phyloP scores from a whole-genome alignment of 2,888 invertebrate genomes.

The Sicus ferrugineus region DNA sequence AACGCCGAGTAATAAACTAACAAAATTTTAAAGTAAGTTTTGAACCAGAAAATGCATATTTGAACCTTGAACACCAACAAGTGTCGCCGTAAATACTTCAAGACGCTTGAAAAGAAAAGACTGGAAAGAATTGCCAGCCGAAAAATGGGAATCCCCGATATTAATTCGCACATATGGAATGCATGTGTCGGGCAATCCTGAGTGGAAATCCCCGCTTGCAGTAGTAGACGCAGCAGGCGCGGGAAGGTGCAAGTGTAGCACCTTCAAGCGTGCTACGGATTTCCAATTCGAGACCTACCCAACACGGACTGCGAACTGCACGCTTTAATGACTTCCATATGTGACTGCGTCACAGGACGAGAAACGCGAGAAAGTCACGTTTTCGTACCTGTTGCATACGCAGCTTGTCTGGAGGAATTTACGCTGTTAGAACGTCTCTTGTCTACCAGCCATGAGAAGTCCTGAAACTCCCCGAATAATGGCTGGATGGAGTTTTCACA shows the following conservation, averaged over 20 bases:
- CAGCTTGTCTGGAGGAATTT: too few species aligned
- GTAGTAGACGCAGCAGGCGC: background rate
- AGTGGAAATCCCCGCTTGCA: background rate
- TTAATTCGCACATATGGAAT: conserved; percentile 12
- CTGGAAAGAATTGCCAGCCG: background rate
- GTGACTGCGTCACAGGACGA: background rate
- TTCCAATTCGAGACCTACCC: background rate
- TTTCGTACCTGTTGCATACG: conserved; percentile 20
- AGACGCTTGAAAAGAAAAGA: background rate
- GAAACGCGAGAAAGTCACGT: conserved; percentile 18
- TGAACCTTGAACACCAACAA: conserved; percentile 5
- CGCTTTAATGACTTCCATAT: conserved; percentile 30
- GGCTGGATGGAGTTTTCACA: too few species aligned
- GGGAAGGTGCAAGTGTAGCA: background rate
- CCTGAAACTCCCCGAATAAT: too few species aligned
- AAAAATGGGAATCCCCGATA: conserved; percentile 2
- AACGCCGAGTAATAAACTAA: too few species aligned
- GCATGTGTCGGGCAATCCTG: background rate
- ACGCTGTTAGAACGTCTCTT: too few species aligned
- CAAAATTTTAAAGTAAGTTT: too few species aligned
- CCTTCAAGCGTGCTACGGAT: background rate
- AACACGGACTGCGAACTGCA: conserved; percentile 3
- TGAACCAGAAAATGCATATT: too few species aligned
- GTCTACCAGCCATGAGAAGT: too few species aligned
- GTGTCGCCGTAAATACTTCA: background rate